These are phyloP conservation scores for Reinhardtius hippoglossoides DNA, from an alignment of 2,113 vertebrate genomes.

Conservation along the genomic window DNA sequence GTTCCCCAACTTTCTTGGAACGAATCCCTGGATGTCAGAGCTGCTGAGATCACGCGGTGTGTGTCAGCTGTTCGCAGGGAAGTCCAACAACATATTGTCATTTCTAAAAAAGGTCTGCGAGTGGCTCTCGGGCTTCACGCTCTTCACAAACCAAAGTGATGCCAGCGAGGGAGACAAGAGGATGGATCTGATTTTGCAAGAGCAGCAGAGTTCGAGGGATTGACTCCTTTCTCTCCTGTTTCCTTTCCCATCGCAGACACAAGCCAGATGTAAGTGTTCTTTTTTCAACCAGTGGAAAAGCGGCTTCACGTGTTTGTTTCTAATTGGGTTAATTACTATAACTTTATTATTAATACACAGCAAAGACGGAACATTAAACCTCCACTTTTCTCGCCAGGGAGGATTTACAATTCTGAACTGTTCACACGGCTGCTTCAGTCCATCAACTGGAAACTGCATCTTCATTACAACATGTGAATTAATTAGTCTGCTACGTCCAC, in stretches of 20 bases:
- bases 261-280: background rate
- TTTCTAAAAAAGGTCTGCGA: slow-evolving; percentile 9
- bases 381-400: too few species aligned
- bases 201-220: too few species aligned
- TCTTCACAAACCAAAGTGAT: slow-evolving; percentile 19
- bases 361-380: too few species aligned
- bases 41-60: too few species aligned
- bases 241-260: too few species aligned
- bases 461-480: background rate
- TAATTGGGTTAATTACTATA: background rate
- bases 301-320: background rate
- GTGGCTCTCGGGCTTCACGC: slow-evolving; percentile 4
- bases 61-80: background rate
- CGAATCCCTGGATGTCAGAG: too few species aligned
- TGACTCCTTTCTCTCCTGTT: too few species aligned
- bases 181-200: too few species aligned
- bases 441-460: background rate
- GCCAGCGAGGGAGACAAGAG: background rate
- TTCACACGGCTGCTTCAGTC: background rate
- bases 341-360: background rate
- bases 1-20: too few species aligned
- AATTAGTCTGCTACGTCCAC: background rate
- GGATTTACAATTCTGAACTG: too few species aligned
- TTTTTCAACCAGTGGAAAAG: background rate
- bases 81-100: too few species aligned